Conservation (phyloP, 2,113 vertebrate species). For the Dissostichus mawsoni region DNA sequence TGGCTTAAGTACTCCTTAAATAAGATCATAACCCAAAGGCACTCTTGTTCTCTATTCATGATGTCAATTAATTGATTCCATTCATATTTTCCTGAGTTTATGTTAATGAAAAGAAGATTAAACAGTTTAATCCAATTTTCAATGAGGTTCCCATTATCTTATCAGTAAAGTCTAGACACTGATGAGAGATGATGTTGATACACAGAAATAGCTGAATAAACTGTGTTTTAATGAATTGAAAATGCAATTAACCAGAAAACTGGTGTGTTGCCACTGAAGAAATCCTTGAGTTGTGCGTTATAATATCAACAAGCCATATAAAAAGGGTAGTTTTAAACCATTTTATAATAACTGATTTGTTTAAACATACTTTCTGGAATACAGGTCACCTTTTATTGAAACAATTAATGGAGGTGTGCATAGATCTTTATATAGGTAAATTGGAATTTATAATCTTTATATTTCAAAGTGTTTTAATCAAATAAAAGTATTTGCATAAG, state of each 20-base stretch:
- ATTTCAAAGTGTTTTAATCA: neutral
- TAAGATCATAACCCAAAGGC: neutral
- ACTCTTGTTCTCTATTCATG: neutral
- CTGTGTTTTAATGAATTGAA: neutral
- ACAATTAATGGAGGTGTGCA: neutral
- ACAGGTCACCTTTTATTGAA: neutral
- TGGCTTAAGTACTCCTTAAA: neutral
- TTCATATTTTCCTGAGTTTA: neutral
- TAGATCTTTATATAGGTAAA: neutral
- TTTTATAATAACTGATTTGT: neutral
- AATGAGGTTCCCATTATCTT: neutral
- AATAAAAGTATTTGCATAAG: neutral
- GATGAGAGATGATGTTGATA: neutral
- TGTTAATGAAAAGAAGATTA: neutral
- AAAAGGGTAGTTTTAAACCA: neutral
- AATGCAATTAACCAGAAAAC: neutral
- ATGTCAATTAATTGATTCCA: neutral
- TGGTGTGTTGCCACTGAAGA: neutral
- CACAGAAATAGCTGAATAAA: neutral
- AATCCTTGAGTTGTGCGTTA: neutral
- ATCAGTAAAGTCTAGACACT: neutral
- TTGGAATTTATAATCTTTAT: neutral
- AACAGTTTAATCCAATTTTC: neutral
- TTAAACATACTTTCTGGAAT: neutral
- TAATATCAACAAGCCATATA: neutral